These are phyloP conservation scores for Aphis gossypii DNA, from an alignment of 1,140 invertebrate species.

Conservation along the genomic window DNA sequence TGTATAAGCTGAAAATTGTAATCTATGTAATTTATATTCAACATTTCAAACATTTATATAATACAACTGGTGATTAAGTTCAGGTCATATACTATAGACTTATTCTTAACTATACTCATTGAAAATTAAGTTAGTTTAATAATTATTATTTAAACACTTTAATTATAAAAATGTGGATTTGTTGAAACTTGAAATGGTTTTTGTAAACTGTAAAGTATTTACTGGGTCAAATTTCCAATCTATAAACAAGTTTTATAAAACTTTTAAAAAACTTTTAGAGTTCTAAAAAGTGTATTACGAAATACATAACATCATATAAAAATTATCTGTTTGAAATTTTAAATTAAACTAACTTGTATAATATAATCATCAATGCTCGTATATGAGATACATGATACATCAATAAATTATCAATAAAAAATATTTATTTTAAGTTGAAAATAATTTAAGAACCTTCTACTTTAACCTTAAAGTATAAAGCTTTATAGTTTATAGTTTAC, in stretches of 20 bases:
- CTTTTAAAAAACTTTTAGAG: background rate
- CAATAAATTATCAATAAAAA: background rate
- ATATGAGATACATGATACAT: background rate
- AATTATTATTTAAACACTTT: background rate
- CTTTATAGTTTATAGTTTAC: background rate
- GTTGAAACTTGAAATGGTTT: background rate
- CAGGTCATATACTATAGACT: background rate
- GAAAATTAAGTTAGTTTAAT: background rate
- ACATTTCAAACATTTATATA: background rate
- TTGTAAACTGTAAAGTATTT: background rate
- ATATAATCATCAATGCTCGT: background rate
- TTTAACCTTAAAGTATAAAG: too few species aligned
- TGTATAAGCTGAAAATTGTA: background rate
- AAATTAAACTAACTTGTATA: background rate
- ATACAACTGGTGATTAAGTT: background rate
- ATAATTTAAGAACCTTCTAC: too few species aligned
- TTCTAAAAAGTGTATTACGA: background rate
- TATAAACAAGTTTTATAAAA: background rate
- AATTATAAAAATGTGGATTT: background rate
- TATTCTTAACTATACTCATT: background rate
- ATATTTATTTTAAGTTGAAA: background rate
- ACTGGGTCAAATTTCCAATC: background rate
- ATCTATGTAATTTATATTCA: slow-evolving; percentile 14
- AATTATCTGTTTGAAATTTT: background rate
- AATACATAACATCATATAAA: background rate